These are phyloP conservation scores for Melanocharis versteri DNA, from an alignment of 2,113 vertebrate genomes.

Conservation along the genomic window DNA sequence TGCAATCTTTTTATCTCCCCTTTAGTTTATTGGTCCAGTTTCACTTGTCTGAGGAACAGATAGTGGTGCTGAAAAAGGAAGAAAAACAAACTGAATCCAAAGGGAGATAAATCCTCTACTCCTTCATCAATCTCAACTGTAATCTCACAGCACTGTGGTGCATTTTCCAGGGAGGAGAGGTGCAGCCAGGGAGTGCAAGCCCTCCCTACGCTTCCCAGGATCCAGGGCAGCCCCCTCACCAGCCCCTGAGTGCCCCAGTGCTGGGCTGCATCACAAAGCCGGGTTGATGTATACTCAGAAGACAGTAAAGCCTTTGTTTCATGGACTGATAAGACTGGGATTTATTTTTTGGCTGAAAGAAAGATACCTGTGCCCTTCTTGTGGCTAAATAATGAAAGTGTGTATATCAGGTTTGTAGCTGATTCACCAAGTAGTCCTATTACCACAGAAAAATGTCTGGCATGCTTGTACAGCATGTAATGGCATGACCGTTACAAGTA, in stretches of 20 bases:
- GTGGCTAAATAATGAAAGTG: background rate
- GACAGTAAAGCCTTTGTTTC: background rate
- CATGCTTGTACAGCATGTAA: no score
- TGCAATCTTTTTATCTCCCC: background rate
- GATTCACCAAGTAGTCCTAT: background rate
- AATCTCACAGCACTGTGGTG: fast-evolving
- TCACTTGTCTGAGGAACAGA: background rate
- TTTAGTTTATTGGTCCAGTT: background rate
- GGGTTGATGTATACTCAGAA: background rate
- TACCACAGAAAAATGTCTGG: background rate
- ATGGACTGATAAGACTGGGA: background rate
- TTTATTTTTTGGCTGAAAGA: background rate
- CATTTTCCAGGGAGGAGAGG: background rate
- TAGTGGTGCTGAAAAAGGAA: background rate
- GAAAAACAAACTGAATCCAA: background rate
- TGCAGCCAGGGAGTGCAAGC: fast-evolving
- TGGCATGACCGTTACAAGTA: background rate
- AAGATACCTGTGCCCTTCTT: background rate
- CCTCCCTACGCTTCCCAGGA: background rate
- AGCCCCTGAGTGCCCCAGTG: background rate
- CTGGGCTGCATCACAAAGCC: background rate
- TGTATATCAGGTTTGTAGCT: background rate
- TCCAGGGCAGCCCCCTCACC: background rate
- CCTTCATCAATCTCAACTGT: background rate
- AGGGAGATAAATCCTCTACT: background rate